Conservation (phyloP, 2,797 vertebrate species). For the Bradypodion ventrale region DNA sequence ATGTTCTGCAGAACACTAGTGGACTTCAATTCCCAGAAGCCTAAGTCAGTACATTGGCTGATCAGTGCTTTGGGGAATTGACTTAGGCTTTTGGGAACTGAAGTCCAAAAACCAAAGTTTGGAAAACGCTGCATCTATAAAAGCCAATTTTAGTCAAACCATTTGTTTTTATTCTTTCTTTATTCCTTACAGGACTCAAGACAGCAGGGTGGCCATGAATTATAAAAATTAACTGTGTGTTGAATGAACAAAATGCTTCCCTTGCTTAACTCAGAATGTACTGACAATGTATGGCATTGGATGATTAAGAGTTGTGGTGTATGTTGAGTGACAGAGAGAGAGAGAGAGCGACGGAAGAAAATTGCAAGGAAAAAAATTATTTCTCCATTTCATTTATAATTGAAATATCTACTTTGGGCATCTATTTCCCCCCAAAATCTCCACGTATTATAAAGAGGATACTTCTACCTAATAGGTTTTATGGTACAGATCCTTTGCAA, state of each 20-base stretch:
- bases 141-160: no score
- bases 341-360: not conserved
- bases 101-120: no score
- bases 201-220: not conserved
- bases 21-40: no score
- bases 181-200: no score
- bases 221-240: not conserved
- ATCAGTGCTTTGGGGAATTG: no score
- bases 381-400: not conserved
- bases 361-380: no score
- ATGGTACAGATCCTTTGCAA: slow-evolving; percentile 58
- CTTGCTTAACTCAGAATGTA: not conserved
- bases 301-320: not conserved
- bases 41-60: no score
- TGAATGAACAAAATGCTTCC: not conserved
- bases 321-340: not conserved
- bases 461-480: not conserved
- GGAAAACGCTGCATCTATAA: no score
- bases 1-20: no score
- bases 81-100: no score
- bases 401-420: not conserved
- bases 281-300: not conserved
- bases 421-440: not conserved
- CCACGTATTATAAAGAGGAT: not conserved
- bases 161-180: no score